Base-by-base conservation (phyloP, 2,797 vertebrate species). In the Micropoecilia bifurca region DNA sequence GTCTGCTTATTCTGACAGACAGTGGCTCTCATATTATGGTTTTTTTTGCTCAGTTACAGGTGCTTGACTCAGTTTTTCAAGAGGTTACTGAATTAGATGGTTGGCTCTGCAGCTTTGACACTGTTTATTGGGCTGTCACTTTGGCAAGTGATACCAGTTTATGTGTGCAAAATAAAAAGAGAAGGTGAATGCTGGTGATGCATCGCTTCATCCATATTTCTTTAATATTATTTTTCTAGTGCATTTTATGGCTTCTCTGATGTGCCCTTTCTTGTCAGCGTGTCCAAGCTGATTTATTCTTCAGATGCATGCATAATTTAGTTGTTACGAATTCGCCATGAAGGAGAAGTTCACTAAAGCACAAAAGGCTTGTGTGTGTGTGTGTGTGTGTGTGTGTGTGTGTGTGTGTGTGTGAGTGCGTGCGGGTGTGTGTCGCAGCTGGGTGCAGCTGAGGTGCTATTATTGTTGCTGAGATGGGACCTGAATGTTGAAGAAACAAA, bases 261-360 rank as follows among this genome's bases (percentile, higher is more conserved):
- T 89, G 89, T 94, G 94, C 92, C 93, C 94, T 95, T 94, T 92
- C 90, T 95, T 93, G 94, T 95, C 94, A 94, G 88, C 73, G 73
- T 92, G 95, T 94, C 92, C 91, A 83, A 90, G 91, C 91, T 90
- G 92, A 95, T 96, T 95, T 93, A 95, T 93, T 94, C 85, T 90
- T 89, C 91, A 81, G 89, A 93, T 93, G 93, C 92, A 93, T 95
- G 93, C 93, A 95, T 95, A 95, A 96, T 96, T 96, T 93, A 95
- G 90, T 81, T 91, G 91, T 93, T 90, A 91, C 90, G 91, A 91
- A 93, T 92, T 89, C 28, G 36, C 87, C 84, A 84, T 93, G 93
- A 92, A 92, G 90, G 92, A 93, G 91, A 93, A 85, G 84, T 82
- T 78, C 90, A 78, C 90, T 88, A 87, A 85, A 89, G 86, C 91